Base-by-base conservation (phyloP, 2,113 vertebrate genomes). In the Gopherus evgoodei region DNA sequence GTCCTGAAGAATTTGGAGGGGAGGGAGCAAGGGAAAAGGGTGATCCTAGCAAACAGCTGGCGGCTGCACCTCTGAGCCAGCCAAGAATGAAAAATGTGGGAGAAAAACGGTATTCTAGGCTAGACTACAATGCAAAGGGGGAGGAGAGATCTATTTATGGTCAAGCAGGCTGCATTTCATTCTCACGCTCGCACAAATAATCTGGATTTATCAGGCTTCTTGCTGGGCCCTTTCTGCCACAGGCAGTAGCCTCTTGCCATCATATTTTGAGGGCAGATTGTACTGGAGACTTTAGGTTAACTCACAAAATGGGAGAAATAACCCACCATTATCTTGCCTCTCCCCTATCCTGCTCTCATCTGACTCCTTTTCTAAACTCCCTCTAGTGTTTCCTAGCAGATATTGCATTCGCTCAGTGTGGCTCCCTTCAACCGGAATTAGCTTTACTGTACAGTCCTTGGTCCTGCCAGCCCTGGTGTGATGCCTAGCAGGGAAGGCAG, bases 31-130 rank as follows among this genome's bases (percentile, higher is more conserved):
- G 59, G 69, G 96, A 91, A 96, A 97, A 89, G 93, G 96, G 91
- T 87, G 96, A 93, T 95, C 81, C 79, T 13, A 95, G 83, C 90
- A 94, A 97, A 95, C 96, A 97, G 97, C 97, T 97, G 97, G 96
- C 87, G 95, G 94, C 72, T 91, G 83, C 94, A 95, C 91, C 85
- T 92, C 95, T 56, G 86, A 96, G 94, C 38, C 78, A 82, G 95
- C 90, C 96, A 93, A 95, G 86, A 31, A 92, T 90, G 93, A 90
- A 93, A 96, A 93, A 96, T 84, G 87, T 91, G 94, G 95, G 97
- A 97, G 97, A 95, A 93, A 69, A 44, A 42, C 91, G 88, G 95
- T 94, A 97, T 97, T 97, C 85, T 9, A 0, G 94, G 96, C 93
- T 90, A 54, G 81, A 97, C 84, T 69, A 96, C 95, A 98, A 96